Percentiles rank a stretch among this genome's conserved stretches.
Evolutionary conservation across 2,113 vertebrate genomes (phyloP).

Genomic region (Atrichornis clamosus): DNA sequence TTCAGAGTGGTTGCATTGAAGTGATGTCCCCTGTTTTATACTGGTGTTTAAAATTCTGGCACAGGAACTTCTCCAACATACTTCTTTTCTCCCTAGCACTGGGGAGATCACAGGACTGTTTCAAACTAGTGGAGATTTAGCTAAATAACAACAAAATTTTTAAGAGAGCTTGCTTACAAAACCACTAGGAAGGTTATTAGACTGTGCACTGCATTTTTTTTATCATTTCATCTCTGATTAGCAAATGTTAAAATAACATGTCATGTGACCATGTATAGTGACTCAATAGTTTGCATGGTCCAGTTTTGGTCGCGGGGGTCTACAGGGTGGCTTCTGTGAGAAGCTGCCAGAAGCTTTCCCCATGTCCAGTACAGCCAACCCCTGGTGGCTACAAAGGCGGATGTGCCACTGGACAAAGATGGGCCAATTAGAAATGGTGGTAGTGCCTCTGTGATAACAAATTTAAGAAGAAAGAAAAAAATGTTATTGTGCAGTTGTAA

Average conservation of each 20-base stretch:
- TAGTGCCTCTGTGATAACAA: background rate
- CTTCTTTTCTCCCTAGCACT: background rate
- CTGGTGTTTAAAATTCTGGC: background rate
- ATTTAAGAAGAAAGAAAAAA: background rate
- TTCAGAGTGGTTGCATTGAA: background rate
- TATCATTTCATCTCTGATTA: background rate
- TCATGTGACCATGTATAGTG: rapidly evolving
- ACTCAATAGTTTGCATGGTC: no score
- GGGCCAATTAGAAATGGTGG: background rate
- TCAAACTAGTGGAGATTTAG: background rate
- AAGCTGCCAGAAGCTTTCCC: background rate
- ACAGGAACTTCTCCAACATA: background rate
- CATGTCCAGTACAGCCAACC: rapidly evolving
- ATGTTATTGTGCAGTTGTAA: background rate
- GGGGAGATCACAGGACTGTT: no score
- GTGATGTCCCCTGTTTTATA: background rate
- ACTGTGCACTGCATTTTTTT: background rate
- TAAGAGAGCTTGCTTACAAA: background rate
- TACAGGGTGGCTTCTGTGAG: background rate
- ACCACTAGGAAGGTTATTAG: background rate
- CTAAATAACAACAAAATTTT: background rate
- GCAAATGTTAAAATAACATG: background rate
- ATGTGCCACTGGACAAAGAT: background rate
- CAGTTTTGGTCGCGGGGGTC: background rate
- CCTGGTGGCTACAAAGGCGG: rapidly evolving